A percentile compares a stretch with the other conserved stretches of the same genome.
Evolutionary conservation across 2,888 invertebrate genomes (phyloP).

Genomic region (Liopterus haemorrhoidalis): DNA sequence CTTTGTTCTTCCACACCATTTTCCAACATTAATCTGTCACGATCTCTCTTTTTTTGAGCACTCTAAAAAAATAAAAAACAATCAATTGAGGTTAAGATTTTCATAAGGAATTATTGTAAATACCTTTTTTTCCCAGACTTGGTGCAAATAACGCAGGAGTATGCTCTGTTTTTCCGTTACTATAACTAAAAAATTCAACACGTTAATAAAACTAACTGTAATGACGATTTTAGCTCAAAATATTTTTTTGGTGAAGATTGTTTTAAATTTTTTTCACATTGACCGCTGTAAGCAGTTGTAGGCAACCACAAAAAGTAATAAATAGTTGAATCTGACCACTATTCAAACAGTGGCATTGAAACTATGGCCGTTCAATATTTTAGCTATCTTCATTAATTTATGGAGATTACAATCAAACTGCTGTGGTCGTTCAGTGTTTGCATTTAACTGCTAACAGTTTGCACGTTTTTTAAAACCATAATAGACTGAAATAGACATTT

Average conservation of each 20-base stretch:
- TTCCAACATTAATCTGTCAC: constrained; percentile 35
- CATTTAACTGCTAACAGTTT: no score
- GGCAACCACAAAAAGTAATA: constrained; percentile 9
- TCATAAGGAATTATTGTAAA: not conserved
- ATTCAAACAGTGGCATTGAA: not conserved
- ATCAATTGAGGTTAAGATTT: constrained; percentile 1
- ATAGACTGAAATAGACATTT: no score
- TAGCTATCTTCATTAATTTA: no score
- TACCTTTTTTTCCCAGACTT: constrained; percentile 93
- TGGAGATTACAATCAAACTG: no score
- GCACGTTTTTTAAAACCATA: no score
- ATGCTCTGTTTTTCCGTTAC: constrained; percentile 95
- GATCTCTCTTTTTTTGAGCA: constrained; percentile 41
- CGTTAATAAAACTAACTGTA: constrained; percentile 7
- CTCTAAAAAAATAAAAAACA: constrained; percentile 30
- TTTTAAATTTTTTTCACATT: no score
- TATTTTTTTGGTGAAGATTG: constrained; percentile 8
- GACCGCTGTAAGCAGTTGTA: constrained; percentile 9
- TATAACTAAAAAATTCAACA: constrained; percentile 62
- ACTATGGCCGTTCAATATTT: constrained; percentile 3
- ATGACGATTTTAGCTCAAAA: constrained; percentile 5
- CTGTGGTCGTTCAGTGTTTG: no score
- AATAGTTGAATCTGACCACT: constrained; percentile 4
- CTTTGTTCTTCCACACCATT: constrained; percentile 38
- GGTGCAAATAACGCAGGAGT: constrained; percentile 84